Base-by-base conservation (phyloP, 1,140 invertebrate species). In the Anoplolepis gracilipes region DNA sequence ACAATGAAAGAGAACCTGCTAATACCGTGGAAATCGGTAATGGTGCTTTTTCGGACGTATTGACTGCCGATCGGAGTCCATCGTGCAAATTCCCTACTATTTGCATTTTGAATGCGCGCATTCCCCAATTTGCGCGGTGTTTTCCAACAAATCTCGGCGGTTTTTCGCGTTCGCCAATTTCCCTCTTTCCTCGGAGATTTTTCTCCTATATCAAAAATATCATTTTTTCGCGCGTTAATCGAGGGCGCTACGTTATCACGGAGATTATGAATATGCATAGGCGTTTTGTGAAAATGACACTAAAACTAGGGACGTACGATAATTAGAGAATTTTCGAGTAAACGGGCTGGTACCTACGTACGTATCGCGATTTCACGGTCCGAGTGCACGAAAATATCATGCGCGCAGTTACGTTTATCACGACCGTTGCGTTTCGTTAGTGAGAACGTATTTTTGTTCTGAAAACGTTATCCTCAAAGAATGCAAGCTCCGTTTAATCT, bases 401-500 rank as follows among this genome's bases (percentile, higher is more conserved):
- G 61, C 49, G n/a, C 33, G 49, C 46, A 49, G 33, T 76, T 57
- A 69, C 59, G 73, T 79, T 75, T 42, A 70, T 82, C 78, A 70
- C 61, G 59, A 55, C 25, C n/a, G 49, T 53, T n/a, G 39, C 46
- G 46, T 28, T 33, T 67, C 73, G 70, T 88, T 73, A 67, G 67
- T 6, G 39, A 67, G 84, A 55, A n/a, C 84, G 73, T 87, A 84
- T 89, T 82, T 82, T 89, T 67, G 36, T 82, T 33, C 77, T n/a
- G 88, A 85, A 79, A 89, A 84, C 70, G 62, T 85, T 78, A 84
- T 46, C 77, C 61, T 61, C 76, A 42, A 85, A 90, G 86, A 85
- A 90, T 82, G 88, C 88, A 88, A 85, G 86, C 88, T 81, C 79
- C 88, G 88, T 90, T 90, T 90, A 90, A 90, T 90, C 88, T 90